These are phyloP conservation scores for Cottus gobio DNA, from an alignment of 2,113 vertebrate species.

Conservation along the genomic window DNA sequence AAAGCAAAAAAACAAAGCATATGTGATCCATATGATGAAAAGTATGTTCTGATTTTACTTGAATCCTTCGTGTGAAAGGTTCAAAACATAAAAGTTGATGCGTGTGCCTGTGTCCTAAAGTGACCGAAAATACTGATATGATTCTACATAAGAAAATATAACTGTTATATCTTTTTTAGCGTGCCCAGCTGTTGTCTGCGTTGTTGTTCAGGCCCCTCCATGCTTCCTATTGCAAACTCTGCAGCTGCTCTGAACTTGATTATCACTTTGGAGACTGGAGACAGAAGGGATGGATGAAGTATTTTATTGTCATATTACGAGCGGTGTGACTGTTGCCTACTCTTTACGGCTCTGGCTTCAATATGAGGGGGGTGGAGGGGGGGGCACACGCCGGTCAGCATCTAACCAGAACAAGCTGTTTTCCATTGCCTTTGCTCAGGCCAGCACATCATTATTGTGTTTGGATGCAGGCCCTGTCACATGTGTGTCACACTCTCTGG, in stretches of 20 bases:
- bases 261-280: slow-evolving; percentile 24
- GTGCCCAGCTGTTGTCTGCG: background rate
- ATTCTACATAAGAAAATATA: slow-evolving; percentile 14
- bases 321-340: slow-evolving; percentile 7
- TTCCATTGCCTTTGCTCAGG: slow-evolving; percentile 55
- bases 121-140: slow-evolving; percentile 4
- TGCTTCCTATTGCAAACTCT: background rate
- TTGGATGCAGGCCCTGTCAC: slow-evolving; percentile 62
- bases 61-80: slow-evolving; percentile 6
- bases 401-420: slow-evolving; percentile 74
- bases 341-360: slow-evolving; percentile 35
- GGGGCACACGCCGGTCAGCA: slow-evolving; percentile 55
- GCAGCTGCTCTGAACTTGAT: slow-evolving; percentile 30
- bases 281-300: slow-evolving; percentile 15
- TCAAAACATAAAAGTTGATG: slow-evolving; percentile 2
- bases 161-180: background rate
- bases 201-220: background rate
- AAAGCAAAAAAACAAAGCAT: too few relatives aligned
- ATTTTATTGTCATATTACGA: slow-evolving; percentile 27
- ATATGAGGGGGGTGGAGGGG: background rate
- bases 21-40: slow-evolving; percentile 53
- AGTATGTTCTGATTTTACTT: slow-evolving; percentile 34
- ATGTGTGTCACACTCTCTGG: slow-evolving; percentile 65
- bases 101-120: background rate
- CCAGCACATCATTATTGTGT: slow-evolving; percentile 62